Percentiles rank a stretch among this genome's conserved stretches.
These are phyloP conservation scores for Triplophysa rosa DNA, from an alignment of 2,113 vertebrate species.

Conservation along the genomic window DNA sequence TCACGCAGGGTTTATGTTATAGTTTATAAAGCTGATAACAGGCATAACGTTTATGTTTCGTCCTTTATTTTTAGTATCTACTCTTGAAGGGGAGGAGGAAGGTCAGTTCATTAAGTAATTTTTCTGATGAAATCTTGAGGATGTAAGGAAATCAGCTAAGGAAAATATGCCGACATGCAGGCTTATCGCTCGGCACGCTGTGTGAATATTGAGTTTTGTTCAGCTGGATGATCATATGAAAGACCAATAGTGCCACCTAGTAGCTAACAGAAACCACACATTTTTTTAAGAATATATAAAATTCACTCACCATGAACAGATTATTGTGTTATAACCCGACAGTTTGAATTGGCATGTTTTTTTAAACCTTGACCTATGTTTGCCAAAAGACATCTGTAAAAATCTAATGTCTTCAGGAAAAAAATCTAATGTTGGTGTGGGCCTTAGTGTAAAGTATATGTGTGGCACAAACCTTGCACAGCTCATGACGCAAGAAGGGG, in stretches of 20 bases:
- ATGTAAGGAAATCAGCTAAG: neutral
- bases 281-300: neutral
- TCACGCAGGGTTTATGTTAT: neutral
- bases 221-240: slow-evolving; percentile 34
- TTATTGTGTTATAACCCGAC: neutral
- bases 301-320: neutral
- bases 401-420: no score
- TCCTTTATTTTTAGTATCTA: neutral
- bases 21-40: neutral
- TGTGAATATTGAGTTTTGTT: slow-evolving; percentile 7
- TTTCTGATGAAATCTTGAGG: neutral
- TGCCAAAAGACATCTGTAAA: neutral
- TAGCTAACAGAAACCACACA: slow-evolving; percentile 44
- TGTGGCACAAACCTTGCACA: no score
- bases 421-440: no score
- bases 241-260: slow-evolving; percentile 72
- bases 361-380: neutral
- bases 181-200: neutral
- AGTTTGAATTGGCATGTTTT: neutral
- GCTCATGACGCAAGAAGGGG: no score
- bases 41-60: neutral
- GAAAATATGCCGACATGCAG: neutral
- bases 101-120: slow-evolving; percentile 3
- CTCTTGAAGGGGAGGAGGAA: neutral
- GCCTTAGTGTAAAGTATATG: no score